Evolutionary conservation across 2,888 invertebrate species (phyloP), one percentile per base, ranked within the genome.

Genomic region (Rugalucina vietnamica): DNA sequence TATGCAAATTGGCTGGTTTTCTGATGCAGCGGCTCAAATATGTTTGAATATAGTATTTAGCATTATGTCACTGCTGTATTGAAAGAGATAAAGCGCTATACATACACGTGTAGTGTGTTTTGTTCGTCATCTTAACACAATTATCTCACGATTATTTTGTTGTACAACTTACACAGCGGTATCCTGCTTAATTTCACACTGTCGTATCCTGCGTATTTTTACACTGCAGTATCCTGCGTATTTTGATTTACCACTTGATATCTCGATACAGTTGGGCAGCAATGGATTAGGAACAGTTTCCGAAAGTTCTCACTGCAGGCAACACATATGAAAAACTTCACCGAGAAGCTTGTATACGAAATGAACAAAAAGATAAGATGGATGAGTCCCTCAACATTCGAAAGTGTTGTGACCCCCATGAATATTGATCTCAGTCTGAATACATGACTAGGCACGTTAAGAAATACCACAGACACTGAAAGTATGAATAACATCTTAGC

Each of bases 401-500:
- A 65, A n/a, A 85, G 76, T 1, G 50, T 29, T 18, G 54, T 57
- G 10, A 77, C 69, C 27, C 73, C 54, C 57, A 84, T 75, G 24
- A 90, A 85, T 65, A 86, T 71, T 10, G 84, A 84, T 29, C 81
- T 77, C 1, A 92, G 57, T 32, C 90, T 79, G 18, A 89, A 77
- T 29, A 85, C 81, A 81, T 92, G 91, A 71, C 91, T 89, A n/a
- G 90, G 89, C 3, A 86, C 77, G 43, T 87, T 91, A 12, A 90
- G 73, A 0, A 90, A 57, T 1, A 90, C 83, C 32, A 88, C 87
- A 3, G 89, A 87, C 0, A 85, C 65, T 1, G 91, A 90, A 21
- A 91, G 57, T 10, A 88, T 82, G 36, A 86, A 89, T 54, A 91
- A 70, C 89, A 90, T 88, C 70, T 88, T 90, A 2, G 91, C 90